Evolutionary conservation across 2,797 vertebrate genomes (phyloP).

Genomic region (Tachyglossus aculeatus): DNA sequence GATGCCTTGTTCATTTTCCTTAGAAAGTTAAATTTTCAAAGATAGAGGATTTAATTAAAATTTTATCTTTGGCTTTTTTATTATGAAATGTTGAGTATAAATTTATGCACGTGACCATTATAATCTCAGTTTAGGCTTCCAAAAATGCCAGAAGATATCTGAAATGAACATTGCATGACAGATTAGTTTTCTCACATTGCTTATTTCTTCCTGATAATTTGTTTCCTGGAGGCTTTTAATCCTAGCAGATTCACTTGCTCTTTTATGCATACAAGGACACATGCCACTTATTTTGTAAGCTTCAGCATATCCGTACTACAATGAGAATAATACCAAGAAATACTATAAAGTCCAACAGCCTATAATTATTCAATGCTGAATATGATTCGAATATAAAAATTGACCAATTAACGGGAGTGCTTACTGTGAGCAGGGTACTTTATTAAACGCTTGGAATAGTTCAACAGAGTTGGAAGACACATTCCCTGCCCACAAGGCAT

Average conservation of each 20-base stretch:
- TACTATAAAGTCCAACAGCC: neutral
- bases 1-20: conserved; percentile 63
- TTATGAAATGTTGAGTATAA: conserved; percentile 48
- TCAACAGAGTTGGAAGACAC: too few relatives aligned
- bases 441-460: too few relatives aligned
- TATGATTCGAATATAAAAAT: neutral
- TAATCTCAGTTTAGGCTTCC: conserved; percentile 44
- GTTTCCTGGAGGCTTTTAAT: neutral
- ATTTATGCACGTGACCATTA: conserved; percentile 39
- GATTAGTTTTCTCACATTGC: conserved; percentile 10
- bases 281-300: neutral
- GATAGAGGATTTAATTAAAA: conserved; percentile 74
- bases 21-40: conserved; percentile 69
- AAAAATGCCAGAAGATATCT: conserved; percentile 33
- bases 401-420: neutral
- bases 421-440: neutral
- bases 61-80: conserved; percentile 60
- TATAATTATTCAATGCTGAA: neutral
- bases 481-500: too few relatives aligned
- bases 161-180: conserved; percentile 23
- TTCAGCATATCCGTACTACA: neutral
- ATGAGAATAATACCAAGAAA: neutral
- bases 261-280: neutral
- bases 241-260: neutral
- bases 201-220: neutral